Evolutionary conservation across 1,140 invertebrate species (phyloP), one percentile per base, ranked within the genome.

Genomic region (Ruditapes philippinarum): DNA sequence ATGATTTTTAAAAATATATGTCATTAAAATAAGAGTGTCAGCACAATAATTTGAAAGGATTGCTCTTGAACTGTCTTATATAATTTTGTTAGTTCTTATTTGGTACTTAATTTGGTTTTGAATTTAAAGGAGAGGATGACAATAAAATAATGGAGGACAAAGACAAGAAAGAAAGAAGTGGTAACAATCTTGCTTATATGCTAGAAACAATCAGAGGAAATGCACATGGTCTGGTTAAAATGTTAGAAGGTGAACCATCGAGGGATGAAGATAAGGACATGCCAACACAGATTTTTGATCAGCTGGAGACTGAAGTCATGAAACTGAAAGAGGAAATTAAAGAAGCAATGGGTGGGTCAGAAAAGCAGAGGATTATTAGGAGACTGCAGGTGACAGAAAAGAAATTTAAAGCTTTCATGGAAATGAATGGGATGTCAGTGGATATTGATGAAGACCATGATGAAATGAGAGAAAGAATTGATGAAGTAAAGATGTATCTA

Each of bases 271-370:
- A 14, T 25, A 14, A 31, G 7, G 49, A 78, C 12, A 31, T 19
- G 4, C 36, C 22, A 12, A 1, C 40, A 5, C 9, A 22, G 22
- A 68, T 49, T 19, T n/a, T 49, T 28, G 62, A 73, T 36, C 38
- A 74, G 31, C 68, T 84, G 36, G 62, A 74, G 28, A 40, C 17
- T 38, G 25, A 57, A 5, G 25, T 73, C 12, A n/a, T 74, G 0
- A 5, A 12, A 0, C 33, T 84, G n/a, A 73, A 38, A 54, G 9
- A 5, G 14, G 65, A 54, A 38, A 49, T 84, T 40, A 22, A 4
- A 28, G 17, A 33, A 54, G 65, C 65, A 54, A 31, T 84, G 65
- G 36, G 42, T 11, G 82, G 65, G 2, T 45, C 60, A 33, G 82
- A 70, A 49, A 31, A 74, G 17, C 9, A 57, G 62, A 28, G n/a